Base-by-base conservation (phyloP, 2,888 invertebrate species). In the Xestia ashworthii region DNA sequence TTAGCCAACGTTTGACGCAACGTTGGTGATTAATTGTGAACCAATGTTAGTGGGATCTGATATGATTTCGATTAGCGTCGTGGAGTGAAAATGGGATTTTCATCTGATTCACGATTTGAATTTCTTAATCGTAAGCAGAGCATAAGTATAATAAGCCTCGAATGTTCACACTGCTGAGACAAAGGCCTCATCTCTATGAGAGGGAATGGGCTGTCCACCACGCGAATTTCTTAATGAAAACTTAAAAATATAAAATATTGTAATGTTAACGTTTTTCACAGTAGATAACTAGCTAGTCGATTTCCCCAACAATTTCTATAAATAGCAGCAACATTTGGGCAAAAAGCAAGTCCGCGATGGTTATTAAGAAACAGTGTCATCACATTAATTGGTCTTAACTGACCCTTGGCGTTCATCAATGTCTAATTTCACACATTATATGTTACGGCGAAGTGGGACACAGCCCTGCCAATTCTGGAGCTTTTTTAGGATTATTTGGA, bases 1-100 rank as follows among this genome's bases (percentile, higher is more conserved):
- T 83, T 81, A 86, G 68, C 74, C 75, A 81, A 71, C 67, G 71
- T 69, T 81, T 71, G 79, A 65, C 22, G 70, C 72, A 77, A 76
- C 16, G 46, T 77, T 83, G 32, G 83, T 81, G 76, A 86, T 83
- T 86, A 75, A 83, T 83, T 76, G 68, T 74, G 53, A 69, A 50
- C 74, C 53, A 69, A 79, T 68, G 81, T 74, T 87, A 41, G 50
- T 70, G 4, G 8, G 70, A 48, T 76, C 38, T 69, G 67, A 83
- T 83, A 68, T 44, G 50, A 69, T 70, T 65, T 74, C 73, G 38
- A 68, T 58, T 78, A 82, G 46, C 0, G 16, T 46, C 0, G 53
- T 41, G 19, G 32, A 75, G 11, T 68, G 25, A 46, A 41, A 62
- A 67, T 58, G 0, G 16, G 4, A 25, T 80, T 80, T 48, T 58